Conservation (phyloP, 2,888 invertebrate genomes). For the Dendrolimus pini region DNA sequence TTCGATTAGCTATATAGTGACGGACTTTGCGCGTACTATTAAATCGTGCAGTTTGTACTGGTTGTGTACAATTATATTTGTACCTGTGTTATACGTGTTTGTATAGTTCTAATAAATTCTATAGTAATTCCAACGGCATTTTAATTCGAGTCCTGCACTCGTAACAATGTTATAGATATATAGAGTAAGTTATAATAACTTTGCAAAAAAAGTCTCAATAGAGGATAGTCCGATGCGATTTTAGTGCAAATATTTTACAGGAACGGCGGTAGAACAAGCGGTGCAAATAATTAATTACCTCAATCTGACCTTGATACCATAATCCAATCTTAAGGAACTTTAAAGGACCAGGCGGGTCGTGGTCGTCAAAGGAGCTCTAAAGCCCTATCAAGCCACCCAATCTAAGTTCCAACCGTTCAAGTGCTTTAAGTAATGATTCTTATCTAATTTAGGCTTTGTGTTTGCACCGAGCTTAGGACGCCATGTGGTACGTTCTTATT, state of each 20-base stretch:
- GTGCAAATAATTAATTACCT: not conserved
- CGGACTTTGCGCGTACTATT: too few species aligned
- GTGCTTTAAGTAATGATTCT: not conserved
- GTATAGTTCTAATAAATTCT: too few species aligned
- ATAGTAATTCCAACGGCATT: too few species aligned
- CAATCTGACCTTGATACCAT: not conserved
- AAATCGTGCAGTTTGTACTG: too few species aligned
- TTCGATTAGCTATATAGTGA: too few species aligned
- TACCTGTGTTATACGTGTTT: too few species aligned
- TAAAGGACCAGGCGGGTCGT: not conserved
- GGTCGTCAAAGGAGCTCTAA: not conserved
- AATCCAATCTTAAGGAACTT: not conserved
- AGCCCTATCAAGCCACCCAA: not conserved
- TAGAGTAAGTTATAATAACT: too few species aligned
- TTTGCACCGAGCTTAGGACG: not conserved
- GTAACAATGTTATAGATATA: too few species aligned
- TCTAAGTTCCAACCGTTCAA: not conserved
- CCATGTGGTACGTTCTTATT: too few species aligned
- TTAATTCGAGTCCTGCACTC: too few species aligned
- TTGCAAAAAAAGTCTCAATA: too few species aligned
- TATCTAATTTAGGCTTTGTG: not conserved
- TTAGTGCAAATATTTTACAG: not conserved
- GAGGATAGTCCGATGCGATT: not conserved
- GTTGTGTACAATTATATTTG: too few species aligned
- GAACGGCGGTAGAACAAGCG: not conserved